Conservation (phyloP, 2,113 vertebrate genomes). For the Natator depressus region DNA sequence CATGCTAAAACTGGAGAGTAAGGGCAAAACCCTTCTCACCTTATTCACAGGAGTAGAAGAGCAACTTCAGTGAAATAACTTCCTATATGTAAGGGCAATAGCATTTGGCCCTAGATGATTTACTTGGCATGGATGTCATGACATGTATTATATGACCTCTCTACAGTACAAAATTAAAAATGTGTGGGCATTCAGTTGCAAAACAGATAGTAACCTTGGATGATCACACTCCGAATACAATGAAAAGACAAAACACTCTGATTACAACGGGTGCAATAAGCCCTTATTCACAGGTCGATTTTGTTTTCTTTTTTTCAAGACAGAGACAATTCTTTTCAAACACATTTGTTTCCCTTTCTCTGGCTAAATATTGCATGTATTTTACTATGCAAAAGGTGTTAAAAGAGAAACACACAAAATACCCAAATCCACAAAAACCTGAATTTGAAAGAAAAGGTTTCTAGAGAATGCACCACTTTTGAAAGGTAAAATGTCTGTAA, state of each 20-base stretch:
- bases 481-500: not conserved
- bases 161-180: not conserved
- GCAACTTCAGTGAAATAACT: conserved; percentile 2
- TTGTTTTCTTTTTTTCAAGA: conserved; percentile 31
- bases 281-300: conserved; percentile 19
- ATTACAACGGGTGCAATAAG: conserved; percentile 21
- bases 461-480: not conserved
- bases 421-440: not conserved
- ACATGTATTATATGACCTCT: conserved; percentile 22
- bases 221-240: conserved; percentile 26
- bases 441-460: not conserved
- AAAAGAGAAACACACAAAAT: not conserved
- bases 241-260: conserved; percentile 31
- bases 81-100: not conserved
- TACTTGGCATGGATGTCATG: conserved; percentile 27
- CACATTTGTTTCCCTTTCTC: not conserved
- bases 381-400: not conserved
- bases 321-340: not conserved
- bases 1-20: not conserved
- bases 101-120: not conserved
- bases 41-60: conserved; percentile 23
- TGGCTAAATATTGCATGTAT: not conserved
- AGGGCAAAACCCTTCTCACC: not conserved
- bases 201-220: not conserved
- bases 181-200: not conserved